phyloP scores from a whole-genome alignment of 2,113 vertebrate genomes.

The Lasiurus cinereus region DNA sequence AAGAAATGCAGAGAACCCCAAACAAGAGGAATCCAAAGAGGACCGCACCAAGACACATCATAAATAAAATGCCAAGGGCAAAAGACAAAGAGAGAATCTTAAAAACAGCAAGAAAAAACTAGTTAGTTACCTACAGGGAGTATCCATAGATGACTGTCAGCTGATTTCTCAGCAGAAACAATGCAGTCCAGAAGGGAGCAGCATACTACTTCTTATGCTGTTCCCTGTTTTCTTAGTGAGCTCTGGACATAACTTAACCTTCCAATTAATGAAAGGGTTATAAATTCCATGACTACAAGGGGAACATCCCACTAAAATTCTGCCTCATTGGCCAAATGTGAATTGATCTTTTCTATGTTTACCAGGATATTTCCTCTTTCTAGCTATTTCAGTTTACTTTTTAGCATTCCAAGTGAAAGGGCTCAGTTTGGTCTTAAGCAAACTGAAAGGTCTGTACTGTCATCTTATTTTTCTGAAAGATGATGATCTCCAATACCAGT shows the following conservation, averaged over 20 bases:
- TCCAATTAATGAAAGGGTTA: neutral
- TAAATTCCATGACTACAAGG: fast-evolving
- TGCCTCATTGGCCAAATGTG: neutral
- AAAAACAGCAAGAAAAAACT: too few species aligned
- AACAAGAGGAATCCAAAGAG: too few species aligned
- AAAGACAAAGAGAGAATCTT: too few species aligned
- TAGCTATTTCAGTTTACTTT: neutral
- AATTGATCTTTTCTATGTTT: neutral
- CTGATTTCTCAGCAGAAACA: too few species aligned
- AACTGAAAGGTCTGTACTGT: neutral
- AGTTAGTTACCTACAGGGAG: too few species aligned
- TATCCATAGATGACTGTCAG: too few species aligned
- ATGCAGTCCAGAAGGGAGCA: neutral
- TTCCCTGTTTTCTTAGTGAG: neutral
- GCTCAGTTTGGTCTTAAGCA: neutral
- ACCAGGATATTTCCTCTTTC: neutral
- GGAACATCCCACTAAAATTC: neutral
- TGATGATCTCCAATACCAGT: neutral
- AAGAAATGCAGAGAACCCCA: too few species aligned
- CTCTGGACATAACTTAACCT: neutral
- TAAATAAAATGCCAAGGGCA: too few species aligned
- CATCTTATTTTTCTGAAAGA: neutral
- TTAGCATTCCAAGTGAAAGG: neutral
- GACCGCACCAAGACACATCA: too few species aligned
- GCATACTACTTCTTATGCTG: neutral